Evolutionary conservation across 2,888 invertebrate species (phyloP).

Genomic region (Melipona beecheii): DNA sequence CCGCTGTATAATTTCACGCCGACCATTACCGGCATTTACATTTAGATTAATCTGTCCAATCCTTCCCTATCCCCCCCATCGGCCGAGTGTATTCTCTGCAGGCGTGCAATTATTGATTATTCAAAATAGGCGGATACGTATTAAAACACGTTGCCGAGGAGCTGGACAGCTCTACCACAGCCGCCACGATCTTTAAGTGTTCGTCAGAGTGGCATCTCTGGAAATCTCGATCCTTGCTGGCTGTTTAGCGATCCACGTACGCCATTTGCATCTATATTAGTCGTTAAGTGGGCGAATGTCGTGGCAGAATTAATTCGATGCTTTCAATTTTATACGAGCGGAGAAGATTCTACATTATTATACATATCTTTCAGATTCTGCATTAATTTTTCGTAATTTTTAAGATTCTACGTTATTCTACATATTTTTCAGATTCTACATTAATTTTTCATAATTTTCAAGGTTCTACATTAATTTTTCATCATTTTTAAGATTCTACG

Average conservation of each 20-base stretch:
- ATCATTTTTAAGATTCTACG: too few relatives aligned
- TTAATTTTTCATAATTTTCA: too few relatives aligned
- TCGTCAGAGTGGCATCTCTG: conserved; percentile 1
- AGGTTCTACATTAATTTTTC: too few relatives aligned
- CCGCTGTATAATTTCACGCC: conserved; percentile 25
- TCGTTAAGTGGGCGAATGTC: conserved; percentile 49
- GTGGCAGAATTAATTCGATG: conserved; percentile 24
- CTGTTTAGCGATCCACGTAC: neutral
- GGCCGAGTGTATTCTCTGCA: neutral
- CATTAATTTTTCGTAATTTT: too few relatives aligned
- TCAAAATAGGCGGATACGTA: conserved; percentile 43
- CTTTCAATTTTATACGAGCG: conserved; percentile 46
- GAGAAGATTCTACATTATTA: neutral
- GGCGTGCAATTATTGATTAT: conserved; percentile 50
- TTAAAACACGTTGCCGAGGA: too few relatives aligned
- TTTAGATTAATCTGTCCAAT: conserved; percentile 57
- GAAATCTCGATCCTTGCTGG: conserved; percentile 11
- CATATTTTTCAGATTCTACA: too few relatives aligned
- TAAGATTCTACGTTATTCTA: too few relatives aligned
- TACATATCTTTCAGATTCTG: too few relatives aligned
- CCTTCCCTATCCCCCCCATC: too few relatives aligned
- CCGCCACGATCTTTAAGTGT: conserved; percentile 26
- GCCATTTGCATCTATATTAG: conserved; percentile 62
- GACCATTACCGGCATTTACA: conserved; percentile 52
- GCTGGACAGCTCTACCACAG: conserved; percentile 11